phyloP scores from a whole-genome alignment of 2,888 invertebrate genomes.

The Pogonocherus hispidulus region DNA sequence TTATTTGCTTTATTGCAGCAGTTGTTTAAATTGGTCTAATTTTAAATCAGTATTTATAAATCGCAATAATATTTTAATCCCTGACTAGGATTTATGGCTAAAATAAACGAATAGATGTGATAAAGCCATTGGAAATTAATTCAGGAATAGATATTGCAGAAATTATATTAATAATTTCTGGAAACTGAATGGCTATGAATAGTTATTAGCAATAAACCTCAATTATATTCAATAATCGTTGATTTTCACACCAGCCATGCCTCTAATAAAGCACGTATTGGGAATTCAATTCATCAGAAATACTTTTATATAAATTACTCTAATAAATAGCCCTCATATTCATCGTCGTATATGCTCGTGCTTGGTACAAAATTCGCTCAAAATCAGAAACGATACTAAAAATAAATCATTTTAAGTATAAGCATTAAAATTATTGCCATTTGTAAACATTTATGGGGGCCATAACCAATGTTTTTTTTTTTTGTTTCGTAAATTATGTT shows the following conservation, averaged over 20 bases:
- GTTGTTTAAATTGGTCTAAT: too few species aligned
- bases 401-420: conserved; percentile 18
- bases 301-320: conserved; percentile 53
- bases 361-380: conserved; percentile 41
- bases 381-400: conserved; percentile 22
- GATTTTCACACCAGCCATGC: conserved; percentile 53
- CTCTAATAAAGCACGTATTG: conserved; percentile 49
- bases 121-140: conserved; percentile 29
- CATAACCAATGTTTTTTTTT: background rate
- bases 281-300: conserved; percentile 54
- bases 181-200: conserved; percentile 42
- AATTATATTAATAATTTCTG: conserved; percentile 43
- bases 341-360: conserved; percentile 35
- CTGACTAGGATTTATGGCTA: conserved; percentile 17
- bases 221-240: conserved; percentile 51
- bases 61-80: conserved; percentile 9
- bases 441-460: conserved; percentile 15
- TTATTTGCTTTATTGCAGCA: too few species aligned
- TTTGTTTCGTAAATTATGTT: conserved; percentile 2
- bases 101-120: conserved; percentile 23
- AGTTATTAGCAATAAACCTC: conserved; percentile 44
- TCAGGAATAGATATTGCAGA: conserved; percentile 31
- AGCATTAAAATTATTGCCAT: conserved; percentile 15
- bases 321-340: conserved; percentile 51
- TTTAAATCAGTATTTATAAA: conserved; percentile 9